Conservation (phyloP, 2,113 vertebrate genomes). For the Lamprologus sp. region DNA sequence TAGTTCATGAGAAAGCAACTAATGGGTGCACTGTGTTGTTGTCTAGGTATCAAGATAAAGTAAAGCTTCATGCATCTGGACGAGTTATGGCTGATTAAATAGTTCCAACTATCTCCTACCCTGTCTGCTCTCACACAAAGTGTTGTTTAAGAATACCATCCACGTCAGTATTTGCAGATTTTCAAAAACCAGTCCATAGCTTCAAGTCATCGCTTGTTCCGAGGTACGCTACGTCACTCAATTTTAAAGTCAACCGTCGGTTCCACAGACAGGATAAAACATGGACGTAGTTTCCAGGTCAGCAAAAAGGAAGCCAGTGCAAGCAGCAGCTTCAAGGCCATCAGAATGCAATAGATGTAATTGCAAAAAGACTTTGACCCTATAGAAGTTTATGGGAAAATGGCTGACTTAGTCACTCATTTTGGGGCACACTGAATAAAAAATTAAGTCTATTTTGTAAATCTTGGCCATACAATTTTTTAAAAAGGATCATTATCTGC, state of each 20-base stretch:
- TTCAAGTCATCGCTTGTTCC: slow-evolving; percentile 3
- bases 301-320: background rate
- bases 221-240: slow-evolving; percentile 32
- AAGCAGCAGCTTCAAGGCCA: background rate
- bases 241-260: slow-evolving; percentile 11
- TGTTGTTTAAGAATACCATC: slow-evolving; percentile 12
- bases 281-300: background rate
- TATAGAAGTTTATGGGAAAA: background rate
- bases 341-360: background rate
- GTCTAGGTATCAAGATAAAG: slow-evolving; percentile 29
- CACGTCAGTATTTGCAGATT: background rate
- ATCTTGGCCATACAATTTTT: background rate
- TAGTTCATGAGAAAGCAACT: slow-evolving; percentile 43
- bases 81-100: slow-evolving; percentile 60
- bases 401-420: background rate
- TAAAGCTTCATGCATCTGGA: slow-evolving; percentile 61
- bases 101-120: slow-evolving; percentile 28
- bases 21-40: slow-evolving; percentile 26
- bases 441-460: background rate
- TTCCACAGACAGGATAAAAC: background rate
- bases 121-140: background rate
- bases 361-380: background rate
- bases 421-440: background rate
- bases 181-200: background rate
- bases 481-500: background rate